A percentile compares a stretch with the other conserved stretches of the same genome.
Evolutionary conservation across 2,113 vertebrate species (phyloP).

Genomic region (Syngnathus scovelli): DNA sequence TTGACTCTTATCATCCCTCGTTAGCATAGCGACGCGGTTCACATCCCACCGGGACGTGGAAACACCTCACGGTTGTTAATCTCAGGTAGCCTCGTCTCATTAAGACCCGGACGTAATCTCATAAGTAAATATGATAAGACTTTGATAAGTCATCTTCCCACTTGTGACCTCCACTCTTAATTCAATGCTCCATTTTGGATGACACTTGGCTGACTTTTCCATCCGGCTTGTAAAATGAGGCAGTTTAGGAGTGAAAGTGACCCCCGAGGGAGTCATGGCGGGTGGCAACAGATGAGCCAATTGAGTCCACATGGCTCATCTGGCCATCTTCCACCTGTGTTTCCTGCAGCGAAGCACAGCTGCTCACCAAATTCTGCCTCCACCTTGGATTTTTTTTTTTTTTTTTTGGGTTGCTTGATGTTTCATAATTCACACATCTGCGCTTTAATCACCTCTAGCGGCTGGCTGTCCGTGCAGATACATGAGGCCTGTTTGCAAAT

Average conservation of each 20-base stretch:
- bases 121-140: slow-evolving; percentile 17
- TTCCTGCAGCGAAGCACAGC: slow-evolving; percentile 1
- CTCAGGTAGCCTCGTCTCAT: slow-evolving; percentile 1
- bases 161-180: background rate
- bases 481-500: too few relatives aligned
- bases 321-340: background rate
- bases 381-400: background rate
- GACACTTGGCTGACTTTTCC: slow-evolving; percentile 46
- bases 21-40: slow-evolving; percentile 17
- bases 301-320: background rate
- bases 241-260: background rate
- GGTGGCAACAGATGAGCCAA: too few relatives aligned
- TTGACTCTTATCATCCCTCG: slow-evolving; percentile 27
- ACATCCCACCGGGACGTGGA: slow-evolving; percentile 18
- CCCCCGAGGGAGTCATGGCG: background rate
- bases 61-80: slow-evolving; percentile 13
- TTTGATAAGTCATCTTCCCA: slow-evolving; percentile 3
- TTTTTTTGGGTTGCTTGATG: background rate
- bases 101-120: slow-evolving; percentile 22
- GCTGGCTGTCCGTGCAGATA: too few relatives aligned
- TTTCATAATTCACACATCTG: background rate
- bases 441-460: background rate
- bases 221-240: slow-evolving; percentile 23
- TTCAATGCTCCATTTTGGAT: slow-evolving; percentile 8
- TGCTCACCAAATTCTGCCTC: background rate